phyloP scores from a whole-genome alignment of 1,140 invertebrate genomes.

The Drosophila bocqueti region DNA sequence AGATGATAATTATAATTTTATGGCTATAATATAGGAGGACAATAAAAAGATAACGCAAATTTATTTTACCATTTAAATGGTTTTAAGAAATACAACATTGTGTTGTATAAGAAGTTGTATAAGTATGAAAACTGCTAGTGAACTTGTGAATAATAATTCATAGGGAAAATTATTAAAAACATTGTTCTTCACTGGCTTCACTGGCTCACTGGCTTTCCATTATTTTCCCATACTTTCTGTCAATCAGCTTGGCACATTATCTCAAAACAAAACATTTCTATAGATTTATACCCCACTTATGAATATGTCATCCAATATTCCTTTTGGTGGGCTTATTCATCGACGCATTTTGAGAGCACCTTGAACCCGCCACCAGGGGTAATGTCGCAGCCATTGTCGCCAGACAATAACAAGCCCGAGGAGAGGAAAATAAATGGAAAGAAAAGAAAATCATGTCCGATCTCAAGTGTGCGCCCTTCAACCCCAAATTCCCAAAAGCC shows the following conservation, averaged over 20 bases:
- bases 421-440: slow-evolving; percentile 39
- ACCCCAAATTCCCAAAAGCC: slow-evolving; percentile 60
- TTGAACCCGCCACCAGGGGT: slow-evolving; percentile 35
- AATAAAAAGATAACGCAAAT: background rate
- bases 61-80: background rate
- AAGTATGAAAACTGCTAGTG: background rate
- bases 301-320: slow-evolving; percentile 28
- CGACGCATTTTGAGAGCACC: slow-evolving; percentile 34
- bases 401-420: slow-evolving; percentile 57
- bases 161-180: too few species aligned
- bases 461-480: slow-evolving; percentile 57
- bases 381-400: slow-evolving; percentile 39
- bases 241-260: slow-evolving; percentile 1
- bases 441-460: slow-evolving; percentile 53
- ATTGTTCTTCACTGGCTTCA: too few species aligned
- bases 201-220: background rate
- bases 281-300: background rate
- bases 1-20: background rate
- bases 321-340: slow-evolving; percentile 24
- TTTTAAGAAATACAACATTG: background rate
- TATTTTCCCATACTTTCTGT: slow-evolving; percentile 7
- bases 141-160: too few species aligned
- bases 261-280: background rate
- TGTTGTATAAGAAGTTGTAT: background rate
- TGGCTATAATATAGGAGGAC: background rate